Evolutionary conservation across 2,888 invertebrate genomes (phyloP), one percentile per base, ranked within the genome.

Genomic region (Caenorhabditis virilis): DNA sequence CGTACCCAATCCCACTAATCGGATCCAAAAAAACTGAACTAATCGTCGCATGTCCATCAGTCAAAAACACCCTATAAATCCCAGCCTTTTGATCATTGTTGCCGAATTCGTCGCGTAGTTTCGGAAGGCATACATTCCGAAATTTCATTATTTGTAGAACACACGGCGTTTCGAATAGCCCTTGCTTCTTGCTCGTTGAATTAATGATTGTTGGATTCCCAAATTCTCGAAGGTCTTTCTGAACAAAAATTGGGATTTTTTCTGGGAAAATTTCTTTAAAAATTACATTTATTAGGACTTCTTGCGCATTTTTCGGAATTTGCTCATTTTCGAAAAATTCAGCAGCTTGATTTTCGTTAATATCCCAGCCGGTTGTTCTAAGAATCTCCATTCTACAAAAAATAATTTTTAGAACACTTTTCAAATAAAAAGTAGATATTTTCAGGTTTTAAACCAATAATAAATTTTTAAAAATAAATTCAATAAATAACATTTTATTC

Each of bases 41-140:
- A 11, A 61, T 46, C 9, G 63, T 33, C 11, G 48, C 38, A 35
- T 69, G 69, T 20, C 69, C 69, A 56, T 69, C 69, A 38, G 69
- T 67, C n/a, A 72, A 41, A 35, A 67, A 66, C 0, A 72, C 35
- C 15, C 69, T 63, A 36, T 61, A 51, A 16, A 72, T 47, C 7
- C 51, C 54, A 16, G 51, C 38, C 6, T 38, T 26, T 4, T 57
- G 56, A 18, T 51, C 53, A 0, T 43, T 25, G 27, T 63, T 47
- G 16, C 49, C 57, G 15, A 52, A 38, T 18, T 56, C 53, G 23
- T 63, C 63, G n/a, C 51, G 56, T 18, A 68, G 53, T 15, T 57
- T 35, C 6, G 63, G 63, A 11, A 59, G 7, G 11, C 45, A 53
- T 6, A 63, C 54, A 27, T 58, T 57, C 20, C 65, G 49, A 38